Evolutionary conservation across 2,888 invertebrate genomes (phyloP).

Genomic region (Antitype chi): DNA sequence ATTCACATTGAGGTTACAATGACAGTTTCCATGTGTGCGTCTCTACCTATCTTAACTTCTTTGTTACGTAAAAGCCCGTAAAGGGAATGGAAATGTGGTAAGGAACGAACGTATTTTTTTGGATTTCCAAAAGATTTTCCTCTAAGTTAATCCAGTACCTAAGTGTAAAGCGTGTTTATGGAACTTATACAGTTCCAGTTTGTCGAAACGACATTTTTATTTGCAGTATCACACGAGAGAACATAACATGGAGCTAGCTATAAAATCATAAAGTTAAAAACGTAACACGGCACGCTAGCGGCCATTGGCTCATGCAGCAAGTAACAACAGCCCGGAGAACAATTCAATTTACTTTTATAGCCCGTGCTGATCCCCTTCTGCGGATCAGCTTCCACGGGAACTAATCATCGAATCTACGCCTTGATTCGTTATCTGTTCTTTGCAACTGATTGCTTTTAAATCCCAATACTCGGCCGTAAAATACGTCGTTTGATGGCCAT

Average conservation of each 20-base stretch:
- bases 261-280: slow-evolving; percentile 81
- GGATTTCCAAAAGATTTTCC: slow-evolving; percentile 46
- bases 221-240: slow-evolving; percentile 66
- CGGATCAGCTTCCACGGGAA: slow-evolving; percentile 82
- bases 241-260: slow-evolving; percentile 71
- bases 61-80: slow-evolving; percentile 56
- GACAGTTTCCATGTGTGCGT: slow-evolving; percentile 50
- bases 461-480: slow-evolving; percentile 73
- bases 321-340: slow-evolving; percentile 84
- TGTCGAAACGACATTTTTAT: slow-evolving; percentile 57
- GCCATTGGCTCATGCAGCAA: slow-evolving; percentile 77
- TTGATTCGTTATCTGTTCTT: slow-evolving; percentile 81
- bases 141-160: slow-evolving; percentile 51
- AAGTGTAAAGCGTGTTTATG: slow-evolving; percentile 52
- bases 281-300: slow-evolving; percentile 73
- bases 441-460: slow-evolving; percentile 77
- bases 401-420: slow-evolving; percentile 85
- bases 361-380: slow-evolving; percentile 82
- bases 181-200: slow-evolving; percentile 49
- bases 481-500: slow-evolving; percentile 63
- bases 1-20: slow-evolving; percentile 65
- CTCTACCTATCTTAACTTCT: slow-evolving; percentile 51
- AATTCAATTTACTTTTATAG: slow-evolving; percentile 90
- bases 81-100: slow-evolving; percentile 57
- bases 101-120: slow-evolving; percentile 51